Conservation (phyloP, 2,888 invertebrate genomes). For the Amphiduros pacificus region DNA sequence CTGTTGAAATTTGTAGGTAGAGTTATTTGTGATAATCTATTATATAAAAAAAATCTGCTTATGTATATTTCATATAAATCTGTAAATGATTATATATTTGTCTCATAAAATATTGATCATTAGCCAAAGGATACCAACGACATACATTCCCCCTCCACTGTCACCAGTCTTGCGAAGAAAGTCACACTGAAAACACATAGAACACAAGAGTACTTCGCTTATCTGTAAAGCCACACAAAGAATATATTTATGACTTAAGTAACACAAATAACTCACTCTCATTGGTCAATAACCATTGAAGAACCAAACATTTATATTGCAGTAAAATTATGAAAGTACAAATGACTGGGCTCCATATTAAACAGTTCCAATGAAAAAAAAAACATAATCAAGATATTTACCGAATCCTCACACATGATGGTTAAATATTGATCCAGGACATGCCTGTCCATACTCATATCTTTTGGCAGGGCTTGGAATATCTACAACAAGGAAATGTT, state of each 20-base stretch:
- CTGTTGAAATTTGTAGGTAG: no score
- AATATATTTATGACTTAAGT: no score
- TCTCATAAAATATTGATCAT: not conserved
- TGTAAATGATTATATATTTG: no score
- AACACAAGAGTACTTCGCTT: not conserved
- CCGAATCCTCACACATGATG: constrained; percentile 73
- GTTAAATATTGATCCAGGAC: constrained; percentile 57
- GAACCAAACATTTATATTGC: no score
- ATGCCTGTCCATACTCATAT: constrained; percentile 42
- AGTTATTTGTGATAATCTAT: no score
- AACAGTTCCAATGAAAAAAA: not conserved
- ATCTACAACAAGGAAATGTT: constrained; percentile 38
- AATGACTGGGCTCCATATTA: no score
- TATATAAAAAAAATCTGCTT: no score
- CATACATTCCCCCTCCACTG: constrained; percentile 80
- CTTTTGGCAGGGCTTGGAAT: constrained; percentile 45
- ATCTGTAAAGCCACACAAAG: no score
- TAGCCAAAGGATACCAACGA: constrained; percentile 66
- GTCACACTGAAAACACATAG: constrained; percentile 37
- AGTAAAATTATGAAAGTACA: no score
- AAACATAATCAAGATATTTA: constrained; percentile 56
- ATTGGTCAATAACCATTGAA: no score
- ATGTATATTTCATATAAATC: no score
- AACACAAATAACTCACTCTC: no score
- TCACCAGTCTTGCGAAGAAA: constrained; percentile 79